These are phyloP conservation scores for Mesochorus sp. DNA, from an alignment of 2,888 invertebrate species.

Conservation along the genomic window DNA sequence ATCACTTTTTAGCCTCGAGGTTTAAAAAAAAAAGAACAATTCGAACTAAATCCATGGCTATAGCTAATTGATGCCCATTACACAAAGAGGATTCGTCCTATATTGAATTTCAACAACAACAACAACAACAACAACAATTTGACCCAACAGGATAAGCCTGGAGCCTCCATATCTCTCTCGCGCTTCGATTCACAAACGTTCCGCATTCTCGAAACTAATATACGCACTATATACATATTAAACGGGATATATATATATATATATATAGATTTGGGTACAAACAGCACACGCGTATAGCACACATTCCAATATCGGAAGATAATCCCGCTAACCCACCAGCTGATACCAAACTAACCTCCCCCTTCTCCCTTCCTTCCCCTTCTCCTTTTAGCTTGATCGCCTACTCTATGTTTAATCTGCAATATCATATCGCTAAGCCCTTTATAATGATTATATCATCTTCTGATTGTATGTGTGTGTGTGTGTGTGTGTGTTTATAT, in stretches of 20 bases:
- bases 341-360: conserved; percentile 20
- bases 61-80: conserved; percentile 27
- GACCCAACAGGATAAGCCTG: conserved; percentile 7
- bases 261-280: too few species aligned
- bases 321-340: conserved; percentile 57
- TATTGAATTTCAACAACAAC: conserved; percentile 43
- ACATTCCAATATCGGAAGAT: conserved; percentile 58
- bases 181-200: conserved; percentile 6
- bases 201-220: conserved; percentile 34
- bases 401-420: conserved; percentile 58
- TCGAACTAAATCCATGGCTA: too few species aligned
- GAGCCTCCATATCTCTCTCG: conserved; percentile 9
- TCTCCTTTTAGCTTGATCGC: conserved; percentile 25
- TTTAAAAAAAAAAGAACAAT: neutral
- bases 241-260: conserved; percentile 1
- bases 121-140: conserved; percentile 34
- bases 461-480: conserved; percentile 50
- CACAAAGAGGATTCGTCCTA: conserved; percentile 19
- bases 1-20: neutral
- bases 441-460: conserved; percentile 57
- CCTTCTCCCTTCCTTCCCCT: neutral
- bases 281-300: conserved; percentile 39
- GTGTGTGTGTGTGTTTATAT: conserved; percentile 11
- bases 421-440: conserved; percentile 56
- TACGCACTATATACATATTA: conserved; percentile 20